phyloP scores from a whole-genome alignment of 1,140 invertebrate species.

The Pseudobourletiella spinata region DNA sequence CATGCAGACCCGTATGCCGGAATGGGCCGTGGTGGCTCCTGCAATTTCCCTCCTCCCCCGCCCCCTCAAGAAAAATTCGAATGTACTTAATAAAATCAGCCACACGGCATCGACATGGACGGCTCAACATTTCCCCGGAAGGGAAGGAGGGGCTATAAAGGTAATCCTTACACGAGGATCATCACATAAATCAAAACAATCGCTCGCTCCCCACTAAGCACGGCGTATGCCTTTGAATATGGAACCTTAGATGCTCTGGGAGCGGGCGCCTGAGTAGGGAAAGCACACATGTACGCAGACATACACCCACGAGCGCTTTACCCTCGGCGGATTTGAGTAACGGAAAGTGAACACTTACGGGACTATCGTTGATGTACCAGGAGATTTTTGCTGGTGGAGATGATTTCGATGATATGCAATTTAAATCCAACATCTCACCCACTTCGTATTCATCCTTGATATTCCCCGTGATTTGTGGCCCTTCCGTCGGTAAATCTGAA shows the following conservation, averaged over 20 bases:
- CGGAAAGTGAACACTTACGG: constrained; percentile 49
- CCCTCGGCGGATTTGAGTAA: background rate
- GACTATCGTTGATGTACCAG: constrained; percentile 72
- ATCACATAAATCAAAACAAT: constrained; percentile 31
- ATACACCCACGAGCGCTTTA: too few relatives aligned
- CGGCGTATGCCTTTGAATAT: too few relatives aligned
- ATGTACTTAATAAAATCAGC: too few relatives aligned
- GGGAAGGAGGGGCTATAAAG: background rate
- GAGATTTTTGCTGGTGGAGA: constrained; percentile 62
- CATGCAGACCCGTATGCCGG: too few relatives aligned
- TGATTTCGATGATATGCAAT: constrained; percentile 72
- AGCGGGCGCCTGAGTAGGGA: too few relatives aligned
- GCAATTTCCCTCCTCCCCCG: background rate
- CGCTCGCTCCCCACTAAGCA: too few relatives aligned
- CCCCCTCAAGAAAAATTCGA: too few relatives aligned
- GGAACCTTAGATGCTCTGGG: too few relatives aligned
- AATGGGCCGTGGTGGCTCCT: too few relatives aligned
- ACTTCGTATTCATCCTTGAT: constrained; percentile 61
- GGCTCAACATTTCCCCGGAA: too few relatives aligned
- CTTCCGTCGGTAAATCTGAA: constrained; percentile 62
- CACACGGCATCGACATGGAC: too few relatives aligned
- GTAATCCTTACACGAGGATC: constrained; percentile 24
- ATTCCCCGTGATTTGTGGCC: constrained; percentile 67
- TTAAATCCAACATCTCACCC: constrained; percentile 68
- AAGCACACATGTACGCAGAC: too few relatives aligned